A percentile compares a stretch with the other conserved stretches of the same genome.
phyloP scores from a whole-genome alignment of 2,113 vertebrate species.

The Noturus placidus region DNA sequence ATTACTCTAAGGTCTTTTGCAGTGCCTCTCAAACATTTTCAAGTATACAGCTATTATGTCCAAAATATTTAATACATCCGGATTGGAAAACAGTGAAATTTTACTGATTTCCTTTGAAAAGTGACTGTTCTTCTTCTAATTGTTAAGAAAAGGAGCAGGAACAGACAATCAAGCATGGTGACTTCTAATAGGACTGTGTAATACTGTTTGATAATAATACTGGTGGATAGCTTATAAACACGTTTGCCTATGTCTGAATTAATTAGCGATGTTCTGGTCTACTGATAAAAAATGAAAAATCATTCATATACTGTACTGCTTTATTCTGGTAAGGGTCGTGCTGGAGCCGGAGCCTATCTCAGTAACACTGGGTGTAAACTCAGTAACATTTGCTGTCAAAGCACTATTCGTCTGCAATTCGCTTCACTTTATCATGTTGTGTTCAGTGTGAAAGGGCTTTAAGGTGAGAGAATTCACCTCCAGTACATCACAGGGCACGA shows the following conservation, averaged over 20 bases:
- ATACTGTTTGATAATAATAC: neutral
- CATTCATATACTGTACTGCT: neutral
- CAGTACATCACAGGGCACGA: too few species aligned
- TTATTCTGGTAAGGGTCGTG: neutral
- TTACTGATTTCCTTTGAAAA: neutral
- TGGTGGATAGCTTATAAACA: neutral
- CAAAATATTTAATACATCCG: neutral
- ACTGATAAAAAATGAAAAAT: neutral
- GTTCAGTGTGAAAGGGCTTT: too few species aligned
- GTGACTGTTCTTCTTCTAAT: neutral
- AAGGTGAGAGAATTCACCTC: neutral
- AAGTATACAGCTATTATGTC: neutral
- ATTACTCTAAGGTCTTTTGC: neutral
- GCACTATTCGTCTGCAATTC: too few species aligned
- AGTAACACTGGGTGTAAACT: neutral
- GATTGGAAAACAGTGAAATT: neutral
- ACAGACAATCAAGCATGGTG: neutral
- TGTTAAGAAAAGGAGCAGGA: neutral
- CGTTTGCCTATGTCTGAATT: neutral
- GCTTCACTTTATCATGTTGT: too few species aligned
- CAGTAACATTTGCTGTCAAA: too few species aligned
- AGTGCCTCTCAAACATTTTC: neutral
- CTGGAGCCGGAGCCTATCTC: neutral
- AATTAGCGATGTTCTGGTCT: neutral
- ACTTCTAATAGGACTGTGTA: neutral